phyloP scores from a whole-genome alignment of 2,113 vertebrate species.

The Abramis brama region DNA sequence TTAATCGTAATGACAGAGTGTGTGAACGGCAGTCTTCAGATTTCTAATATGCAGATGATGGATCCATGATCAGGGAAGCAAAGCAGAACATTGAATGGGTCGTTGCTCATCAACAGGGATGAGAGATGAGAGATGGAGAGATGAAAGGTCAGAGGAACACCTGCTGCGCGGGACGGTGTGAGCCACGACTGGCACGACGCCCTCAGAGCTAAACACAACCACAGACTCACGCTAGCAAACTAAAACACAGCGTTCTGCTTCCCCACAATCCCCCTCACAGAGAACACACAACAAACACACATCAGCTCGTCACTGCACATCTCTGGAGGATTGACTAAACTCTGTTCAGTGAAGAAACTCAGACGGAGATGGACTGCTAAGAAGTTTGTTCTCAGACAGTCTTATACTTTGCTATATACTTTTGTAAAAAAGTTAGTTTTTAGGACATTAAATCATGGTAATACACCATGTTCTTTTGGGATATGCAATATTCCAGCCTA shows the following conservation, averaged over 20 bases:
- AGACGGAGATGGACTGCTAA: background rate
- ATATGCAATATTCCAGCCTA: too few species aligned
- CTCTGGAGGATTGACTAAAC: constrained; percentile 3
- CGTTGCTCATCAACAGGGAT: background rate
- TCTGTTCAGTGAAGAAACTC: background rate
- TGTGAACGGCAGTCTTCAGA: background rate
- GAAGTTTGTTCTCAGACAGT: background rate
- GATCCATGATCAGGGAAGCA: background rate
- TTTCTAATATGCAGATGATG: constrained; percentile 10
- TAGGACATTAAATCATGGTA: constrained; percentile 1
- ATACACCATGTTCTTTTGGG: background rate
- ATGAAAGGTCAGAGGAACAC: constrained; percentile 23
- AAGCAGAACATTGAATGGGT: constrained; percentile 2
- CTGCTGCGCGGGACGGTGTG: background rate
- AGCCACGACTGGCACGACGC: background rate
- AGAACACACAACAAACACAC: background rate
- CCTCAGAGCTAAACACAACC: background rate
- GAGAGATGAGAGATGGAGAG: background rate
- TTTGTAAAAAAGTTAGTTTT: background rate
- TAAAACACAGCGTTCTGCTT: background rate
- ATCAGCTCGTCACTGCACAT: background rate
- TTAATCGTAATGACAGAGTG: background rate
- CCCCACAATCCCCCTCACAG: background rate
- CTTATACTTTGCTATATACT: background rate
- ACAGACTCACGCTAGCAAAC: background rate